Evolutionary conservation across 2,113 vertebrate species (phyloP).

Genomic region (Hippocampus guttulatus): DNA sequence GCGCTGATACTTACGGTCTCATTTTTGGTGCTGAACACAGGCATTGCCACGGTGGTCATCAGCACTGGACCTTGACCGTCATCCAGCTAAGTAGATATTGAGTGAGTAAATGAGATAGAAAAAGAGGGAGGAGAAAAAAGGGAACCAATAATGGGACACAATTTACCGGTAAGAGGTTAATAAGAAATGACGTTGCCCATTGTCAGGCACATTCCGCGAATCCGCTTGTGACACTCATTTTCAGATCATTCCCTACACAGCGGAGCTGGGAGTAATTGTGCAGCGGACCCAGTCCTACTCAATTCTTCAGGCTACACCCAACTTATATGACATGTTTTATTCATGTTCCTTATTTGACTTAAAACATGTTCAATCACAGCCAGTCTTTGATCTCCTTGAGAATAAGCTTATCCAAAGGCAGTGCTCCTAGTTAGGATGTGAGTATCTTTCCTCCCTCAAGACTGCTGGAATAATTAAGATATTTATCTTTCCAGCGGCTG

Average conservation of each 20-base stretch:
- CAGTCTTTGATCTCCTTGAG: slow-evolving; percentile 57
- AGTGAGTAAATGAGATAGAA: slow-evolving; percentile 10
- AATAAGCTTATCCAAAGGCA: slow-evolving; percentile 57
- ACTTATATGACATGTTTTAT: slow-evolving; percentile 62
- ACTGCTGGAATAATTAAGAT: slow-evolving; percentile 63
- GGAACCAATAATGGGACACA: slow-evolving; percentile 27
- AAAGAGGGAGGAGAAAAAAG: slow-evolving; percentile 2
- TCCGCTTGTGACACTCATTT: slow-evolving; percentile 15
- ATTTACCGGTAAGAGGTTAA: slow-evolving; percentile 9
- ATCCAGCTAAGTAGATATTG: slow-evolving; percentile 73
- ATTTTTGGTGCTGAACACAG: slow-evolving; percentile 97
- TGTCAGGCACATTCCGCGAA: slow-evolving; percentile 20
- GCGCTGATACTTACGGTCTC: slow-evolving; percentile 85
- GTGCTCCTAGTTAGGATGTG: slow-evolving; percentile 42
- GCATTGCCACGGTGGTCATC: slow-evolving; percentile 99
- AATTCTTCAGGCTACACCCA: slow-evolving; percentile 37
- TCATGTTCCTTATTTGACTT: slow-evolving; percentile 63
- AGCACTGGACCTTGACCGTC: slow-evolving; percentile 85
- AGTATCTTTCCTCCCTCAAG: slow-evolving; percentile 44
- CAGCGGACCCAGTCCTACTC: slow-evolving; percentile 17
- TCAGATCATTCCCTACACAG: slow-evolving; percentile 14
- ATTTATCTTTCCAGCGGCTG: slow-evolving; percentile 59
- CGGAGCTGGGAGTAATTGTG: slow-evolving; percentile 22
- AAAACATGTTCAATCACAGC: slow-evolving; percentile 57
- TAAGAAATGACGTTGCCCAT: background rate